phyloP scores from a whole-genome alignment of 2,113 vertebrate genomes.

The Gavia stellata region DNA sequence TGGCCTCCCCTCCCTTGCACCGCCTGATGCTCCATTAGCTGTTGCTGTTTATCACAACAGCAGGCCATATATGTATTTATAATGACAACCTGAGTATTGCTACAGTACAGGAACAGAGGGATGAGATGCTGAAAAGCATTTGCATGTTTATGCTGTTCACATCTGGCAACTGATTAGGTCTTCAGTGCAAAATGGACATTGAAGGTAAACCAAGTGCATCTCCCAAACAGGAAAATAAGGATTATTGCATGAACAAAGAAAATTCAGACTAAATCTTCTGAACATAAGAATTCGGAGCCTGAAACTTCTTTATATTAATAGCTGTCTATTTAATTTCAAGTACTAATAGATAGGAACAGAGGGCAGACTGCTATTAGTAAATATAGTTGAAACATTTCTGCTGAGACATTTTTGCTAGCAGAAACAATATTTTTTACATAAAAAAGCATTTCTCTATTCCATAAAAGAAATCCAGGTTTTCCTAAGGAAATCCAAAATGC shows the following conservation, averaged over 20 bases:
- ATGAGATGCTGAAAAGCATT: neutral
- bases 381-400: neutral
- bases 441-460: neutral
- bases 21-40: neutral
- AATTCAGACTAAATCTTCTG: neutral
- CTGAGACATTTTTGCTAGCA: neutral
- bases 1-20: neutral
- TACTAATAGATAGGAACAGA: neutral
- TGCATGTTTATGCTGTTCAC: neutral
- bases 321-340: neutral
- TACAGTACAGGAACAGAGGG: neutral
- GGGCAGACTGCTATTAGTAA: neutral
- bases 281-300: neutral
- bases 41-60: neutral
- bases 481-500: neutral
- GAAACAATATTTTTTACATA: neutral
- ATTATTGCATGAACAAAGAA: neutral
- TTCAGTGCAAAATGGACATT: neutral
- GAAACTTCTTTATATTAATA: neutral
- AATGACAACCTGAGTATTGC: neutral
- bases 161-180: neutral
- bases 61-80: neutral
- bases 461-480: neutral
- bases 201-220: neutral
- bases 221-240: neutral